A percentile compares a stretch with the other conserved stretches of the same genome.
Evolutionary conservation across 2,888 invertebrate genomes (phyloP).

Genomic region (Hypselothyrea guttata): DNA sequence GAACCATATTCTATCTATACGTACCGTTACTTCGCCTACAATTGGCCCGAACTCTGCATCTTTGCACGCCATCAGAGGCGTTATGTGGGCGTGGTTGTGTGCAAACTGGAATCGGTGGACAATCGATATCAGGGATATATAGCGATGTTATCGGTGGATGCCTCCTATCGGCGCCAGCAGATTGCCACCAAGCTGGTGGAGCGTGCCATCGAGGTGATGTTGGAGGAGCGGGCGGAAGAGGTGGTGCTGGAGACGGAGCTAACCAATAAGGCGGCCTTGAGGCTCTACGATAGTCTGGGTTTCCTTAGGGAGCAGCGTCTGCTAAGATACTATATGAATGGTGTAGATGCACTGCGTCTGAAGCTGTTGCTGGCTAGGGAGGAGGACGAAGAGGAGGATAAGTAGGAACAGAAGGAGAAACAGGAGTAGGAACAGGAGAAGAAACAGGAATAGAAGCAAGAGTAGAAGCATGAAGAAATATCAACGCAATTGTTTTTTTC

Average conservation of each 20-base stretch:
- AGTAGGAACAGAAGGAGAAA: too few species aligned
- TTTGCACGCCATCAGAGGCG: constrained; percentile 47
- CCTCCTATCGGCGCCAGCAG: constrained; percentile 39
- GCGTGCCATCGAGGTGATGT: constrained; percentile 89
- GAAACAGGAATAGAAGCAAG: too few species aligned
- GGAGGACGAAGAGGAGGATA: neutral
- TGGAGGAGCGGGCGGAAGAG: constrained; percentile 96
- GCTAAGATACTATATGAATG: constrained; percentile 99
- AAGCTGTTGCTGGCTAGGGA: constrained; percentile 91
- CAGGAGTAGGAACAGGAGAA: too few species aligned
- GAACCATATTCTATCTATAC: constrained; percentile 69
- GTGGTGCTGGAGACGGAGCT: constrained; percentile 99
- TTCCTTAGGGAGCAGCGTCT: constrained; percentile 99
- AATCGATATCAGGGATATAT: constrained; percentile 45
- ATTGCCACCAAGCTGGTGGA: constrained; percentile 53
- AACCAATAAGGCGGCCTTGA: constrained; percentile 96
- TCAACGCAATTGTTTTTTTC: neutral
- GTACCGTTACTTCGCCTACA: constrained; percentile 67
- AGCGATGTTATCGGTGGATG: constrained; percentile 65
- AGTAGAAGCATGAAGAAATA: too few species aligned
- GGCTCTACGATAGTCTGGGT: constrained; percentile 98
- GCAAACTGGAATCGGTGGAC: constrained; percentile 37
- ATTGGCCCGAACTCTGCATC: constrained; percentile 61
- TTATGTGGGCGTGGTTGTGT: constrained; percentile 63
- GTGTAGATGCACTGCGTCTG: constrained; percentile 97